Evolutionary conservation across 2,797 vertebrate genomes (phyloP), one percentile per base, ranked within the genome.

Genomic region (Echeneis naucrates): DNA sequence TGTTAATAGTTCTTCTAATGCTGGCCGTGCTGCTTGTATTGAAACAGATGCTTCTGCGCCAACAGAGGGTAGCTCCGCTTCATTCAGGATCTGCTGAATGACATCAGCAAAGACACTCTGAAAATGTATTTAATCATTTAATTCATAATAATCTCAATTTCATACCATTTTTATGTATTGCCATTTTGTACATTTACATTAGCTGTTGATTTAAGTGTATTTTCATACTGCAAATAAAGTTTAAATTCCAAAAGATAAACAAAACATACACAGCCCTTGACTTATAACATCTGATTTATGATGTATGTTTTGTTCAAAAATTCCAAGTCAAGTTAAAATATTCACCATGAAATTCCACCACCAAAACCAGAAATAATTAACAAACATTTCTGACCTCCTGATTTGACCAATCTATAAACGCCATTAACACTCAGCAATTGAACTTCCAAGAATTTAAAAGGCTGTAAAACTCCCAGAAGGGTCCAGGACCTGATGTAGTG

Each of bases 11-110:
- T 52, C 55, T 95, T 0, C 50, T 95, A 11, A 80, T 92, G 60
- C 24, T 95, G 23, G 78, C 81, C 4, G 85, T 93, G 68, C 74
- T 94, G 9, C 13, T 93, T 0, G 50, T 94, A 3, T 75, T 95
- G 53, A 94, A 90, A 83, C 88, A 83, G n/a, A 27, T 92, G 1
- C 69, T 94, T 0, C 12, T 80, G 55, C 86, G 33, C 51, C 93
- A 91, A 61, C 92, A 91, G 81, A 92, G 91, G 66, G 92, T 95
- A 63, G 92, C 87, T 24, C 95, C 94, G 0, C 87, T 92, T 2
- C 38, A 77, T 13, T 71, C 27, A 4, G 77, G 72, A 47, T 84
- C 83, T 11, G 77, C 62, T 30, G 75, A 75, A 61, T 89, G 58
- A 90, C 35, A 72, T n/a, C 24, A 42, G 12, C 55, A 54, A 26